Evolutionary conservation across 1,140 invertebrate species (phyloP).

Genomic region (Thaumetopoea pityocampa): DNA sequence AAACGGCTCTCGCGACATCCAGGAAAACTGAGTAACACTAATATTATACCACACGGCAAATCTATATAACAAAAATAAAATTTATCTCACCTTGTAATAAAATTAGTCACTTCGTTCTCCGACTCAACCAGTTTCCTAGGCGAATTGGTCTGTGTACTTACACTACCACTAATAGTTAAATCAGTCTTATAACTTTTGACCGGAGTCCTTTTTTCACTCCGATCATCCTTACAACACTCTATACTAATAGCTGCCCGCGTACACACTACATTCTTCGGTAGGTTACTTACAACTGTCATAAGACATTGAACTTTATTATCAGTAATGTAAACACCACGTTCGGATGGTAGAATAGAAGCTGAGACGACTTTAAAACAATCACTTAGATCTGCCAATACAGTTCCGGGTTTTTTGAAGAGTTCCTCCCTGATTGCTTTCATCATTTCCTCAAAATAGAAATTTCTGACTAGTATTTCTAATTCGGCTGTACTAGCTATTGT

Average conservation of each 20-base stretch:
- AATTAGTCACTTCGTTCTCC: constrained; percentile 41
- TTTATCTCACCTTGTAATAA: constrained; percentile 57
- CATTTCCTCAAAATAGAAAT: constrained; percentile 87
- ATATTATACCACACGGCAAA: too few species aligned
- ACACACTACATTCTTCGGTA: constrained; percentile 77
- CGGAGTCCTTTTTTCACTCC: constrained; percentile 47
- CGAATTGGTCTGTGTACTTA: constrained; percentile 46
- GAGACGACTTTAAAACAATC: constrained; percentile 71
- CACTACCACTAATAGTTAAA: constrained; percentile 63
- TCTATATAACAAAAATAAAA: constrained; percentile 2
- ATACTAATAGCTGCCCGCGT: constrained; percentile 75
- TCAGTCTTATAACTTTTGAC: constrained; percentile 74
- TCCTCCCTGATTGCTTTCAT: constrained; percentile 78
- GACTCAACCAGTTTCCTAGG: constrained; percentile 36
- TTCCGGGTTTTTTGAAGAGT: constrained; percentile 58
- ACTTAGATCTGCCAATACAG: constrained; percentile 70
- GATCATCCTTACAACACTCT: constrained; percentile 60
- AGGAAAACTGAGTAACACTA: too few species aligned
- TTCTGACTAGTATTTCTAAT: constrained; percentile 84
- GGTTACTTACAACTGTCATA: constrained; percentile 72
- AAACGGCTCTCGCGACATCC: too few species aligned
- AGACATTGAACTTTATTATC: constrained; percentile 79
- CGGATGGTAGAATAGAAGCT: constrained; percentile 59
- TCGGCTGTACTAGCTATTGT: constrained; percentile 85
- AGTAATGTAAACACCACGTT: constrained; percentile 72